phyloP scores from a whole-genome alignment of 2,797 vertebrate genomes.

The Chelon auratus region DNA sequence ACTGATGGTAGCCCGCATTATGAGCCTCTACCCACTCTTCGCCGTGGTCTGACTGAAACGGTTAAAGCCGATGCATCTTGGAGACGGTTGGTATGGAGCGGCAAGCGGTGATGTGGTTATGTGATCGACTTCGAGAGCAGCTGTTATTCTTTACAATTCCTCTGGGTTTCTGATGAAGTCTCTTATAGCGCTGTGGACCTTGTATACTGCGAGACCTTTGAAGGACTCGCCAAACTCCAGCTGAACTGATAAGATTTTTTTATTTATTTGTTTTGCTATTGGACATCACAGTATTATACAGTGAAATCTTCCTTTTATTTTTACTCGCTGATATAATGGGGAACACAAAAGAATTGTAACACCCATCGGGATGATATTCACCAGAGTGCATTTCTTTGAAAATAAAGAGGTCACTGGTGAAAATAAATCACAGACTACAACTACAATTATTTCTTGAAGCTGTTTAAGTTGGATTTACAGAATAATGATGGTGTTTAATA shows the following conservation, averaged over 20 bases:
- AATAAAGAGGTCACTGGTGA: too few species aligned
- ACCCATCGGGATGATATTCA: too few species aligned
- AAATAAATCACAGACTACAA: too few species aligned
- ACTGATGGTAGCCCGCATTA: constrained; percentile 40
- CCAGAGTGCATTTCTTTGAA: too few species aligned
- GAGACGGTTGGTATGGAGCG: neutral
- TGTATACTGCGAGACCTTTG: neutral
- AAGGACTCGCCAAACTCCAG: constrained; percentile 8
- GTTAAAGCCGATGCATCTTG: constrained; percentile 20
- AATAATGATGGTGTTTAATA: too few species aligned
- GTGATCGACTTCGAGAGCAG: constrained; percentile 10
- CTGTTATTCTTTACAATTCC: constrained; percentile 11
- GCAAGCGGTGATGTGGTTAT: constrained; percentile 12
- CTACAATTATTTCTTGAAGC: too few species aligned
- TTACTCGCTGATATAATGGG: too few species aligned
- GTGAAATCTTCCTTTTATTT: neutral
- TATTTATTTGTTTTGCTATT: neutral
- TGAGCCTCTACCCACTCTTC: constrained; percentile 35
- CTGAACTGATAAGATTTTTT: neutral
- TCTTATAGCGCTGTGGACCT: constrained; percentile 29
- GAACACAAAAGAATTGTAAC: too few species aligned
- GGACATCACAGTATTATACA: too few species aligned
- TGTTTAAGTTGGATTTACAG: too few species aligned
- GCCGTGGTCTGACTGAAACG: constrained; percentile 18
- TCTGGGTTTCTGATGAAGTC: constrained; percentile 12